These are phyloP conservation scores for Piscicola geometra DNA, from an alignment of 2,888 invertebrate species.

Conservation along the genomic window DNA sequence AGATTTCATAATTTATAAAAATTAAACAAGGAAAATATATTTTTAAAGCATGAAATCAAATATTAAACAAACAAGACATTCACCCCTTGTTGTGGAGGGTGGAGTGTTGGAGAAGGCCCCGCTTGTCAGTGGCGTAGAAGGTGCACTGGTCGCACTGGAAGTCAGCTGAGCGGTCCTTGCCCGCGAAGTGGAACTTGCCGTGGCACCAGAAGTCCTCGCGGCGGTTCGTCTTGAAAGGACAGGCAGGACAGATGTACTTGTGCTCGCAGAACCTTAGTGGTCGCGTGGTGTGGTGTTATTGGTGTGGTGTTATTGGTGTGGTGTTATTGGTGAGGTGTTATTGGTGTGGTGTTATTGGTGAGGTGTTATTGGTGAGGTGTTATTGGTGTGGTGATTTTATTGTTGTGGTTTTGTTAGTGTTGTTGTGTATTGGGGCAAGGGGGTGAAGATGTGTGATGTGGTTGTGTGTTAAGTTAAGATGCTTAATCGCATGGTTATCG, in stretches of 20 bases:
- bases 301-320: no score
- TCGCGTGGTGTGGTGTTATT: no score
- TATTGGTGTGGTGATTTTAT: no score
- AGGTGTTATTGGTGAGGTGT: no score
- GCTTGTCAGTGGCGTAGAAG: slow-evolving; percentile 73
- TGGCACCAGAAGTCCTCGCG: slow-evolving; percentile 81
- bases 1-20: background rate
- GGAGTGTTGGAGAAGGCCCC: slow-evolving; percentile 76
- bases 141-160: slow-evolving; percentile 77
- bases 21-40: background rate
- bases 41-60: no score
- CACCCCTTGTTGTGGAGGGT: slow-evolving; percentile 63
- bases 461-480: no score
- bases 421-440: no score
- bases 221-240: slow-evolving; percentile 79
- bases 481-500: no score
- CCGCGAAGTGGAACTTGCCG: slow-evolving; percentile 74
- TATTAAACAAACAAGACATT: background rate
- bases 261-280: slow-evolving; percentile 12
- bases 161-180: slow-evolving; percentile 62
- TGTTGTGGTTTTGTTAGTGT: no score
- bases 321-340: no score
- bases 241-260: slow-evolving; percentile 69
- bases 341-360: no score
- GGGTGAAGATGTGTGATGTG: no score